Evolutionary conservation across 64 coral and sea anemone genomes (phyloP).

Genomic region (Astreopora myriophthalma): DNA sequence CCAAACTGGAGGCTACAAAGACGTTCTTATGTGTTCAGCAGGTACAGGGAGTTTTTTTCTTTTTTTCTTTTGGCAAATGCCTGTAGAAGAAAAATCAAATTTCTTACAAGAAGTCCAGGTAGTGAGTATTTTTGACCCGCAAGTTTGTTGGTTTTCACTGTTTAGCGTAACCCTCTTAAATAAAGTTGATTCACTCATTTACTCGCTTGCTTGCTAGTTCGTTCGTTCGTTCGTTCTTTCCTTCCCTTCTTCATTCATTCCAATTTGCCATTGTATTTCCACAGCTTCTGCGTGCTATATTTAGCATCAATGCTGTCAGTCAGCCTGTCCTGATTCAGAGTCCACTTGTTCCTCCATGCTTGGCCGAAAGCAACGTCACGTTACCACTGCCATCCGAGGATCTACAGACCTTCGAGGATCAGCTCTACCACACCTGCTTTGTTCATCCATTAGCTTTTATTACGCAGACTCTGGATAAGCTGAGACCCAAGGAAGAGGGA

Average conservation of each 20-base stretch:
- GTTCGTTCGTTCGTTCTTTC: not conserved
- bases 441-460: conserved; percentile 20
- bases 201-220: no score
- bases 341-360: conserved; percentile 61
- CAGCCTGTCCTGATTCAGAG: conserved; percentile 80
- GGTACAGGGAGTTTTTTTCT: conserved; percentile 23
- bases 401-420: not conserved
- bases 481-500: conserved; percentile 11
- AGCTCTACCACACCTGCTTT: conserved; percentile 74
- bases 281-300: conserved; percentile 95
- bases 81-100: no score
- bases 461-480: not conserved
- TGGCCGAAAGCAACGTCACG: conserved; percentile 53
- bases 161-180: no score
- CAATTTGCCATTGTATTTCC: conserved; percentile 3
- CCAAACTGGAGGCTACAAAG: conserved; percentile 77
- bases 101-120: no score
- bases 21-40: conserved; percentile 95
- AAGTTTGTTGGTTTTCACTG: no score
- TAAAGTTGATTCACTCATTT: no score
- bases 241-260: no score
- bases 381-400: conserved; percentile 43
- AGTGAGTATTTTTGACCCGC: no score
- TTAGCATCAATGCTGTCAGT: conserved; percentile 84
- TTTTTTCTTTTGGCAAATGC: not conserved